Evolutionary conservation across 2,797 vertebrate genomes (phyloP).

Genomic region (Peromyscus melanophrys): DNA sequence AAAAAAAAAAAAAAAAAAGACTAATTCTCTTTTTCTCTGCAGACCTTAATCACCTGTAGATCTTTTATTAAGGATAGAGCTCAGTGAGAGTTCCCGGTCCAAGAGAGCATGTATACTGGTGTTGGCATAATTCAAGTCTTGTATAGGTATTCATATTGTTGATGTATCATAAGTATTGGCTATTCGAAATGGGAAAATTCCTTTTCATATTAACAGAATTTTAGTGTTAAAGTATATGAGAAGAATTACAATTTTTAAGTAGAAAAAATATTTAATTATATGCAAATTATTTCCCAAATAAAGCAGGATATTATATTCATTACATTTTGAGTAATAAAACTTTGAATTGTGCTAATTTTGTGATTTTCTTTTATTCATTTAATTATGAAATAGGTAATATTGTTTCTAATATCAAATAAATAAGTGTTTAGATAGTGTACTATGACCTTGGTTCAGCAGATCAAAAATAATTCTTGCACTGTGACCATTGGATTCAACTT

Average conservation of each 20-base stretch:
- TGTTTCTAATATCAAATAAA: background rate
- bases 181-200: background rate
- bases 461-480: background rate
- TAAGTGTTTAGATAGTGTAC: background rate
- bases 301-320: background rate
- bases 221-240: background rate
- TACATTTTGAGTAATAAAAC: background rate
- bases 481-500: background rate
- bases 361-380: background rate
- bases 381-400: background rate
- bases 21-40: background rate
- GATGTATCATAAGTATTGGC: background rate
- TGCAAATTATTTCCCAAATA: constrained; percentile 55
- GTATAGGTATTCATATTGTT: background rate
- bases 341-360: background rate
- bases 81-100: background rate
- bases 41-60: background rate
- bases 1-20: no score
- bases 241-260: constrained; percentile 4
- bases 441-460: background rate
- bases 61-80: background rate
- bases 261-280: constrained; percentile 16
- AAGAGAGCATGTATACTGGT: background rate
- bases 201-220: background rate
- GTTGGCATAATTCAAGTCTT: background rate